These are phyloP conservation scores for Digitonthophagus gazella DNA, from an alignment of 2,888 invertebrate genomes.

Conservation along the genomic window DNA sequence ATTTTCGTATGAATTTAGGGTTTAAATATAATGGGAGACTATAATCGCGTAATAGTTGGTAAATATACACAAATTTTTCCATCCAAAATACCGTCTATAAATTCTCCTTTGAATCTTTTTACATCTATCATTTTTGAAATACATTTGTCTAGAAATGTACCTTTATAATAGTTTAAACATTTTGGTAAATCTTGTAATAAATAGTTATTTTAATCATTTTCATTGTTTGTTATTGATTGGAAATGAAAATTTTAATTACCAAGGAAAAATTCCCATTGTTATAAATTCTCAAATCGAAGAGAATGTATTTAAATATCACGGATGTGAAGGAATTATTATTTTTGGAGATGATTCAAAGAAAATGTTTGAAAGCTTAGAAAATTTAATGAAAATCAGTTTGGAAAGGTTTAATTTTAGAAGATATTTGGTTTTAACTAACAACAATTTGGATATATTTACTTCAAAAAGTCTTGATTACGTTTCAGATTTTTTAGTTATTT, in stretches of 20 bases:
- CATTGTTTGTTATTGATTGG: conserved; percentile 20
- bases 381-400: conserved; percentile 13
- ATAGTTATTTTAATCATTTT: conserved; percentile 16
- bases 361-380: conserved; percentile 23
- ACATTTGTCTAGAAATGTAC: too few relatives aligned
- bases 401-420: conserved; percentile 23
- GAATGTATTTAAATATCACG: conserved; percentile 21
- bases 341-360: conserved; percentile 6
- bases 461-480: conserved; percentile 15
- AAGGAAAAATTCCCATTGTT: conserved; percentile 13
- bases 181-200: conserved; percentile 20
- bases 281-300: conserved; percentile 1
- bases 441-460: conserved; percentile 17
- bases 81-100: too few relatives aligned
- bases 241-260: conserved; percentile 17
- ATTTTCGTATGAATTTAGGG: too few relatives aligned
- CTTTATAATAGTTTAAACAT: too few relatives aligned
- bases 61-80: too few relatives aligned
- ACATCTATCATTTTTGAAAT: too few relatives aligned
- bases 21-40: too few relatives aligned
- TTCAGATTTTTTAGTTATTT: conserved; percentile 14
- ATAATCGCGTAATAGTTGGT: too few relatives aligned
- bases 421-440: conserved; percentile 19
- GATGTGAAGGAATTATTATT: conserved; percentile 23
- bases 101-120: too few relatives aligned